These are phyloP conservation scores for Saxicola maurus DNA, from an alignment of 2,797 vertebrate species.

Conservation along the genomic window DNA sequence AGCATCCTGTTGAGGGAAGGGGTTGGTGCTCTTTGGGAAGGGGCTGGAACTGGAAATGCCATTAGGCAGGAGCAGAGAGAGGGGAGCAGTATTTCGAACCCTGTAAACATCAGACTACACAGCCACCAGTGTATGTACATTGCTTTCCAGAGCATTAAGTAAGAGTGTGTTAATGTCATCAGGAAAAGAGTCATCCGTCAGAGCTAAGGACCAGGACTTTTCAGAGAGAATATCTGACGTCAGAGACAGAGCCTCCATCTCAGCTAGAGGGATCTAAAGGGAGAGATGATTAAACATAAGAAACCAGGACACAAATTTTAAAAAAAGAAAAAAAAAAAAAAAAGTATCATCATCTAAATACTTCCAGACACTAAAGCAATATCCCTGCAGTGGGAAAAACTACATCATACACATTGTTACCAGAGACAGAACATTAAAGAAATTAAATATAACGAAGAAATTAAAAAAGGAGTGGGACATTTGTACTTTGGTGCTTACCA, in stretches of 20 bases:
- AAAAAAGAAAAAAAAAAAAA: neutral
- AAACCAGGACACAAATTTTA: slow-evolving; percentile 70
- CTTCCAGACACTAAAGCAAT: slow-evolving; percentile 41
- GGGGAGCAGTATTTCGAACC: slow-evolving; percentile 70
- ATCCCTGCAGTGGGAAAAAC: slow-evolving; percentile 15
- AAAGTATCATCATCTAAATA: slow-evolving; percentile 39
- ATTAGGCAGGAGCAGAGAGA: slow-evolving; percentile 14
- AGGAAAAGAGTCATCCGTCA: slow-evolving; percentile 93
- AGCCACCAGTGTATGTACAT: slow-evolving; percentile 87
- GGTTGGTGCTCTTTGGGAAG: neutral
- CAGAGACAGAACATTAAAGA: neutral
- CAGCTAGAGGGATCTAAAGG: slow-evolving; percentile 98
- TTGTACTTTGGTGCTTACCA: slow-evolving; percentile 11
- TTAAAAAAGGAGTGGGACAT: neutral
- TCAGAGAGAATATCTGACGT: slow-evolving; percentile 90
- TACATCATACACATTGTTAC: slow-evolving; percentile 31
- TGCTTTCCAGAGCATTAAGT: slow-evolving; percentile 94
- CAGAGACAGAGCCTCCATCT: slow-evolving; percentile 99
- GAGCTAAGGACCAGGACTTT: slow-evolving; percentile 97
- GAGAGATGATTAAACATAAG: slow-evolving; percentile 91
- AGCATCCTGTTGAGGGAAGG: neutral
- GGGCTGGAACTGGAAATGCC: slow-evolving; percentile 25
- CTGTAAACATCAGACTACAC: slow-evolving; percentile 69
- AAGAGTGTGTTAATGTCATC: slow-evolving; percentile 92
- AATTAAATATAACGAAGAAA: slow-evolving; percentile 2